Percentiles rank a stretch among this genome's conserved stretches.
phyloP scores from a whole-genome alignment of 2,113 vertebrate genomes.

The Pavo muticus region DNA sequence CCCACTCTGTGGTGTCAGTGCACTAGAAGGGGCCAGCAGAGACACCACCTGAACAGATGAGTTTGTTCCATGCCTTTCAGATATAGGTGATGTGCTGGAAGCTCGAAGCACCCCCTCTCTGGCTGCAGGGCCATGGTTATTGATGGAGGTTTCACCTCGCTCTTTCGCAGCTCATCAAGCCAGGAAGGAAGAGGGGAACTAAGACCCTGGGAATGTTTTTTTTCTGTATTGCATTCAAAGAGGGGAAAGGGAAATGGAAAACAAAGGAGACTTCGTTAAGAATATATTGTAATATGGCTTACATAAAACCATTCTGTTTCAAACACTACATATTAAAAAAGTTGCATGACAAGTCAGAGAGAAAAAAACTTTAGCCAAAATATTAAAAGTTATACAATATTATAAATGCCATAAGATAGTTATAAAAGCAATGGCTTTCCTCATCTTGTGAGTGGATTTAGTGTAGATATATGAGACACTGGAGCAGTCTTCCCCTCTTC shows the following conservation, averaged over 20 bases:
- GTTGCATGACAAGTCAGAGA: neutral
- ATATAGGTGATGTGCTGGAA: neutral
- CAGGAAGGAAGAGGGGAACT: conserved; percentile 48
- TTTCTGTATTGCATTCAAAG: conserved; percentile 12
- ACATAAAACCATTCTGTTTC: neutral
- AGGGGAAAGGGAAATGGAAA: conserved; percentile 51
- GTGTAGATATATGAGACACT: neutral
- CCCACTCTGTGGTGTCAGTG: neutral
- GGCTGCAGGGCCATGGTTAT: neutral
- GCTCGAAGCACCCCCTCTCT: neutral
- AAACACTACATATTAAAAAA: neutral
- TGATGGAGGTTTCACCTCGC: neutral
- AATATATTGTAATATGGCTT: neutral
- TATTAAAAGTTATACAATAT: neutral
- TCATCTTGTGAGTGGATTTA: neutral
- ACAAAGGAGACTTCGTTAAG: neutral
- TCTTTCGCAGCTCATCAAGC: neutral
- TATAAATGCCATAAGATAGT: neutral
- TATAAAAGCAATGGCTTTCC: neutral
- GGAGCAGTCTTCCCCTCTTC: neutral
- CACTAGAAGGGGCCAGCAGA: accelerated
- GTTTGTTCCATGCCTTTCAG: neutral
- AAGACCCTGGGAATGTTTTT: neutral
- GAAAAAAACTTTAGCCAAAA: neutral
- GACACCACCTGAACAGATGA: neutral